phyloP scores from a whole-genome alignment of 2,797 vertebrate species.

The Enteromius viviparus region DNA sequence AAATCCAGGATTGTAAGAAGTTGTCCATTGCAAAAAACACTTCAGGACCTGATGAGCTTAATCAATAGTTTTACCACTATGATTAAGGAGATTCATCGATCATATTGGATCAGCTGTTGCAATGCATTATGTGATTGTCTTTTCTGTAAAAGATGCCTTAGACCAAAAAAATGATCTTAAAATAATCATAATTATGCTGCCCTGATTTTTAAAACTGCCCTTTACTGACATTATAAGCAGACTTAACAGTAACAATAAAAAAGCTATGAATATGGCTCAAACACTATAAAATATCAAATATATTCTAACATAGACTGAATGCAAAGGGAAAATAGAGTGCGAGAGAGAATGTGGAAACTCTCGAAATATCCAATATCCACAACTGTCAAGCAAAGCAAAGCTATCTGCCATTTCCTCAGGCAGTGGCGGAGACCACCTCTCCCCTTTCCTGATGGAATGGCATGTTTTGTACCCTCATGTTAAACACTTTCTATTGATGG shows the following conservation, averaged over 20 bases:
- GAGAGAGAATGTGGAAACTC: slow-evolving; percentile 20
- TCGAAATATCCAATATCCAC: slow-evolving; percentile 49
- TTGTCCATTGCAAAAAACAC: neutral
- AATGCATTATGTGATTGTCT: neutral
- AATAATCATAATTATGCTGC: neutral
- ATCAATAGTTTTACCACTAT: neutral
- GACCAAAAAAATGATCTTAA: neutral
- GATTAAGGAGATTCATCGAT: neutral
- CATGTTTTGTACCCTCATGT: slow-evolving; percentile 45
- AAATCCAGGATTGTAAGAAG: slow-evolving; percentile 14
- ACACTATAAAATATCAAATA: neutral
- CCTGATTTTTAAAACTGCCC: neutral
- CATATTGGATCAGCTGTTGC: neutral
- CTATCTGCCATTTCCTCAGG: slow-evolving; percentile 32
- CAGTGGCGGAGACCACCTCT: slow-evolving; percentile 31
- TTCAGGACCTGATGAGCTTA: neutral
- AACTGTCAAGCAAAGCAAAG: slow-evolving; percentile 48
- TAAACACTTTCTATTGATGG: slow-evolving; percentile 38
- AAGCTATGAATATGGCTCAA: neutral
- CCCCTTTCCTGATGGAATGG: slow-evolving; percentile 19
- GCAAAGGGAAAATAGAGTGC: slow-evolving; percentile 14
- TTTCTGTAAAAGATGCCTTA: neutral
- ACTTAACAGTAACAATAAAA: neutral
- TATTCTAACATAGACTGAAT: neutral
- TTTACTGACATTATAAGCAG: neutral